Conservation (phyloP, 2,888 invertebrate genomes). For the Branchipolynoe longqiensis region DNA sequence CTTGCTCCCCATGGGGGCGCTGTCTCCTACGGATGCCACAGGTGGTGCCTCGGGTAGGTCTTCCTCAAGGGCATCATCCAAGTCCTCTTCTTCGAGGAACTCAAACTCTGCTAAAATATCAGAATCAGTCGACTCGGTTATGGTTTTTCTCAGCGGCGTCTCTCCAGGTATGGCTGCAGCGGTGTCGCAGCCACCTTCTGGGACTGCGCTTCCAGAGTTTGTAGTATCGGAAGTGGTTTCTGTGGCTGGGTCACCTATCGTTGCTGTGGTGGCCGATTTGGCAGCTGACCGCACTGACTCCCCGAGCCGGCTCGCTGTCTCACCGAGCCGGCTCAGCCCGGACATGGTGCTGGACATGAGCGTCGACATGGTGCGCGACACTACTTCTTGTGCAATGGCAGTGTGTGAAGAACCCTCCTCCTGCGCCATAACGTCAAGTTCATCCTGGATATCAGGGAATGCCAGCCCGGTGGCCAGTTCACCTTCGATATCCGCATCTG, state of each 20-base stretch:
- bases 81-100: constrained; percentile 74
- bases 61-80: constrained; percentile 32
- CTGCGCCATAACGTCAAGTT: constrained; percentile 67
- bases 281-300: constrained; percentile 52
- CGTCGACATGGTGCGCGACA: constrained; percentile 72
- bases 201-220: no score
- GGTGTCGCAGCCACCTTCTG: neutral
- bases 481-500: constrained; percentile 67
- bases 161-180: neutral
- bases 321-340: constrained; percentile 67
- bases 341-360: constrained; percentile 74
- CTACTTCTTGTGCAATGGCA: constrained; percentile 67
- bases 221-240: neutral
- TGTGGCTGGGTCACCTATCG: neutral
- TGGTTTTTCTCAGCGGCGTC: neutral
- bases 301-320: constrained; percentile 61
- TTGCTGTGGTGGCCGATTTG: constrained; percentile 47
- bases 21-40: no score
- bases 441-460: constrained; percentile 67
- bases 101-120: constrained; percentile 73
- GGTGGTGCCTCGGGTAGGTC: no score
- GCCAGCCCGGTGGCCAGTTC: constrained; percentile 65
- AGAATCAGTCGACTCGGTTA: constrained; percentile 53
- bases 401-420: constrained; percentile 60
- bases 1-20: no score